Base-by-base conservation (phyloP, 2,113 vertebrate genomes). In the Pollachius pollachius region DNA sequence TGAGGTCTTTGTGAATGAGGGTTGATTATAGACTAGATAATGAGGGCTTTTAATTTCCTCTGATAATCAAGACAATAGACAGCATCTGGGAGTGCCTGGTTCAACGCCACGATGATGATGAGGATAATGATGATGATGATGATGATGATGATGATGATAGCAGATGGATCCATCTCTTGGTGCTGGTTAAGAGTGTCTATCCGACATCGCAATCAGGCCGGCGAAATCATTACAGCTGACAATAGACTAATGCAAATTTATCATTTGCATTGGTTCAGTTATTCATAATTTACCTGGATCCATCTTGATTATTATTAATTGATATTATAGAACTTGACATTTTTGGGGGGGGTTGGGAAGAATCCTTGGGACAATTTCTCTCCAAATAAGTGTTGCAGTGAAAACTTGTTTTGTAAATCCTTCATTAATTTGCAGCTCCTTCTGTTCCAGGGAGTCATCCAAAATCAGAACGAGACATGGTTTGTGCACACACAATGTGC, bases 11-110 rank as follows among this genome's bases (percentile, higher is more conserved):
- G 62, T 84, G 70, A 79, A 82, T 68, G 68, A 48, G 58, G 23
- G 21, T 68, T 77, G 68, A 76, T 83, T 84, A 74, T 58, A 2
- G 66, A 61, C 62, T 30, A 17, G 60, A 77, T 79, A 70, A 73
- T 74, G 34, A 57, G 11, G 8, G 25, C 23, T 37, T 69, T 69
- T 69, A n/a, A 69, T 69, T 69, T 69, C 67, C 57, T 69, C 58
- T 61, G 67, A 69, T 37, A 34, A 16, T 57, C 8, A 41, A 48
- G 64, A 18, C 52, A 58, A 48, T 61, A 48, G 16, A 16, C 9
- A 41, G 67, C 58, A 41, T 61, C 34, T 69, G 58, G 18, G 57
- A 52, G 15, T 37, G 13, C 19, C 3, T 37, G 7, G 25, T 59
- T 34, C 17, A 30, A 58, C 27, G 27, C 41, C n/a, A 48, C 11